These are phyloP conservation scores for Centrocercus urophasianus DNA, from an alignment of 2,113 vertebrate genomes.

Conservation along the genomic window DNA sequence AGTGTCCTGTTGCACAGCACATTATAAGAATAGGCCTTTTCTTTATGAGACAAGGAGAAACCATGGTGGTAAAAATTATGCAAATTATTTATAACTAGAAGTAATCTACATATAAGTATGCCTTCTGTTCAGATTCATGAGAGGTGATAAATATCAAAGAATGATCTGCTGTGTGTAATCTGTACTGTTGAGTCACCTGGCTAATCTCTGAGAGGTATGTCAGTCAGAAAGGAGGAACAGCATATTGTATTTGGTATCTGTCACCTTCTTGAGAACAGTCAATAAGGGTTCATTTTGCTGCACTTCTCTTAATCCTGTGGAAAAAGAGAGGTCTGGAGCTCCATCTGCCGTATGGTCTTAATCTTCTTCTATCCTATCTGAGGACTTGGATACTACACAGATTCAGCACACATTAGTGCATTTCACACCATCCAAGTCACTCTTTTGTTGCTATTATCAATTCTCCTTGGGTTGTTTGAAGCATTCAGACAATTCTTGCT, in stretches of 20 bases:
- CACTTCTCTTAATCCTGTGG: slow-evolving; percentile 57
- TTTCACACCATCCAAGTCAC: slow-evolving; percentile 68
- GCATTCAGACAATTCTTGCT: slow-evolving; percentile 33
- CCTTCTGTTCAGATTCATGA: slow-evolving; percentile 45
- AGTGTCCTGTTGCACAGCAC: not conserved
- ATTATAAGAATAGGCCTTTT: slow-evolving; percentile 19
- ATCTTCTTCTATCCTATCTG: slow-evolving; percentile 42
- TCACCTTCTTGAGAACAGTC: slow-evolving; percentile 20
- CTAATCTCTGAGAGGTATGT: slow-evolving; percentile 1
- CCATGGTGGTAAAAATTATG: slow-evolving; percentile 25
- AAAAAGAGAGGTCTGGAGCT: slow-evolving; percentile 55
- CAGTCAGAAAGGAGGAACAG: slow-evolving; percentile 45
- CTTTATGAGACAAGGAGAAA: slow-evolving; percentile 53
- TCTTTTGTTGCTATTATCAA: slow-evolving; percentile 40
- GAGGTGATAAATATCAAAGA: slow-evolving; percentile 36
- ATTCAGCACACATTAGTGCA: slow-evolving; percentile 37
- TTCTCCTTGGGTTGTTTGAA: slow-evolving; percentile 30
- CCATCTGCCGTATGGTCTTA: slow-evolving; percentile 61
- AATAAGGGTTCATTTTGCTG: slow-evolving; percentile 29
- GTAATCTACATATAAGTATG: not conserved
- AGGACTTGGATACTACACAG: not conserved
- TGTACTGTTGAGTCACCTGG: slow-evolving; percentile 38
- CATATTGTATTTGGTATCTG: not conserved
- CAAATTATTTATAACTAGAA: slow-evolving; percentile 28
- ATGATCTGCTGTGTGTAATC: slow-evolving; percentile 26